Evolutionary conservation across 2,888 invertebrate genomes (phyloP).

Genomic region (Notodonta ziczac): DNA sequence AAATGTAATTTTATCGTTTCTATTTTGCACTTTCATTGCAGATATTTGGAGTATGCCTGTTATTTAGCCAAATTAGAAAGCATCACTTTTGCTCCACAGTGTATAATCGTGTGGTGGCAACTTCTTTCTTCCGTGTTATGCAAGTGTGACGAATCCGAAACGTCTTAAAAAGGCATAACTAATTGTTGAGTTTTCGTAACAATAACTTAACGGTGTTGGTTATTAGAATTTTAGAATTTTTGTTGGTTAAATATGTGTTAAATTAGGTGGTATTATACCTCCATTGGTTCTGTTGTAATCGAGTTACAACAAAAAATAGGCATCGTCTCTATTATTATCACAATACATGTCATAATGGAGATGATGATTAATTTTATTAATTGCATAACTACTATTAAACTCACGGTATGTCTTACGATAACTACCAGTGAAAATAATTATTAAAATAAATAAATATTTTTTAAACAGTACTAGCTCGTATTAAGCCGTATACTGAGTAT

Average conservation of each 20-base stretch:
- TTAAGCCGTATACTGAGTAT: no score
- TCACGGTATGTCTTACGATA: no score
- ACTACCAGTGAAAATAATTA: no score
- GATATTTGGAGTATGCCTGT: conserved; percentile 25
- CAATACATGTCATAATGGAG: no score
- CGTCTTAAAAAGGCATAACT: conserved; percentile 53
- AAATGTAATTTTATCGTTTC: conserved; percentile 4
- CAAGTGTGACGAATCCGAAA: conserved; percentile 54
- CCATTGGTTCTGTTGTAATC: no score
- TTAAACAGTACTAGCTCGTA: no score
- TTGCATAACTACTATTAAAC: no score
- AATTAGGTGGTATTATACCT: no score
- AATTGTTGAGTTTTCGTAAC: conserved; percentile 50
- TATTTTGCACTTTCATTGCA: conserved; percentile 19
- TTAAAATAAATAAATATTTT: no score
- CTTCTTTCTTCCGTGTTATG: conserved; percentile 29
- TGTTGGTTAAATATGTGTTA: conserved; percentile 14
- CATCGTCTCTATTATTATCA: no score
- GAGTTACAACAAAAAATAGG: no score
- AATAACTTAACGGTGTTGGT: conserved; percentile 36
- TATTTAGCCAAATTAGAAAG: conserved; percentile 37
- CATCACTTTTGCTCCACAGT: conserved; percentile 30
- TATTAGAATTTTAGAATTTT: conserved; percentile 16
- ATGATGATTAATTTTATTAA: no score
- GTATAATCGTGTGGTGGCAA: conserved; percentile 25